Evolutionary conservation across 1,140 invertebrate species (phyloP).

Genomic region (Conopomorpha cramerella): DNA sequence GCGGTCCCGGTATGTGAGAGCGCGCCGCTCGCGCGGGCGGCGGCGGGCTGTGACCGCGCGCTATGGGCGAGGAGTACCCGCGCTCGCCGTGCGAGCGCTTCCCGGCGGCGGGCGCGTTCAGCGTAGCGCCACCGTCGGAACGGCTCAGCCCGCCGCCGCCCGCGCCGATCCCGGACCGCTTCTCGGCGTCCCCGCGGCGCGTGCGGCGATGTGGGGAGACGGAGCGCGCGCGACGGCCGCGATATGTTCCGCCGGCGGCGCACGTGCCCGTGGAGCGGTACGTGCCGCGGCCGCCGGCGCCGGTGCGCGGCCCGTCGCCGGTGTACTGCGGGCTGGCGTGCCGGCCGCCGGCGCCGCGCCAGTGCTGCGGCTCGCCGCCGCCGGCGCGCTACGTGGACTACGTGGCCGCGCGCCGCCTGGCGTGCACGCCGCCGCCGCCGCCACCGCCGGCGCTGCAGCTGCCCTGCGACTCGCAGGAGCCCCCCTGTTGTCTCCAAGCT

Average conservation of each 20-base stretch:
- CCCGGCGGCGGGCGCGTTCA: slow-evolving; percentile 59
- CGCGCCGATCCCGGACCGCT: slow-evolving; percentile 49
- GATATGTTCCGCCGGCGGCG: slow-evolving; percentile 68
- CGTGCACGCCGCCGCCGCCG: slow-evolving; percentile 64
- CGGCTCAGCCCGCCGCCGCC: slow-evolving; percentile 52
- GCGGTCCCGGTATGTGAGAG: slow-evolving; percentile 41
- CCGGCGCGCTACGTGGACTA: slow-evolving; percentile 61
- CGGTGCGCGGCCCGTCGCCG: slow-evolving; percentile 49
- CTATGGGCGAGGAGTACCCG: slow-evolving; percentile 59
- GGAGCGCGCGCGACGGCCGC: slow-evolving; percentile 52
- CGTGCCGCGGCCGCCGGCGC: slow-evolving; percentile 65
- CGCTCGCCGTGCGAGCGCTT: slow-evolving; percentile 57
- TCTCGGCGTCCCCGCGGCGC: slow-evolving; percentile 61
- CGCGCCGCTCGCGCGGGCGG: slow-evolving; percentile 39
- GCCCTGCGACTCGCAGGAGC: slow-evolving; percentile 58
- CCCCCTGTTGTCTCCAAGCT: slow-evolving; percentile 57
- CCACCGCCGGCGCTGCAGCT: slow-evolving; percentile 51
- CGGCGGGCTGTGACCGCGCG: slow-evolving; percentile 45
- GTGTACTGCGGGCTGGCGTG: slow-evolving; percentile 58
- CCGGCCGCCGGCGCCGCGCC: slow-evolving; percentile 56
- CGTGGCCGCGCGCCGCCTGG: slow-evolving; percentile 63
- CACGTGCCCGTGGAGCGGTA: slow-evolving; percentile 72
- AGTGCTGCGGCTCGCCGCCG: slow-evolving; percentile 54
- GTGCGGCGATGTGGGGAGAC: slow-evolving; percentile 45
- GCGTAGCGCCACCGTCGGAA: slow-evolving; percentile 50